Evolutionary conservation across 2,888 invertebrate genomes (phyloP).

Genomic region (Pristionchus exspectatus): DNA sequence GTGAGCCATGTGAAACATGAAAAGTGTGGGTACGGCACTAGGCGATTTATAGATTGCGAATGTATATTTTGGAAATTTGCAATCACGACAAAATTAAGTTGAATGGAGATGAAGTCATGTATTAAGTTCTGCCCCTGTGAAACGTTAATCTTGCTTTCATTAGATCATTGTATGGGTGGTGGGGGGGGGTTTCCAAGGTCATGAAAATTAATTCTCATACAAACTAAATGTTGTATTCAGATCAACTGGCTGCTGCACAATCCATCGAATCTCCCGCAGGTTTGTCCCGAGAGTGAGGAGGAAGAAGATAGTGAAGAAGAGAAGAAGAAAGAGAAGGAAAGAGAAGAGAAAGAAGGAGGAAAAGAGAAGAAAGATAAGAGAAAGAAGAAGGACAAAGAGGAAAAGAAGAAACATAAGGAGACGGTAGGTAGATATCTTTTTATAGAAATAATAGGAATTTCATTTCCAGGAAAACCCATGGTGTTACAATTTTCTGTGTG

Average conservation of each 20-base stretch:
- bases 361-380: slow-evolving; percentile 22
- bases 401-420: slow-evolving; percentile 14
- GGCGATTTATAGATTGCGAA: no score
- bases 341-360: slow-evolving; percentile 10
- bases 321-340: slow-evolving; percentile 20
- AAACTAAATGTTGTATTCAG: neutral
- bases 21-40: neutral
- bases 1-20: neutral
- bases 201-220: no score
- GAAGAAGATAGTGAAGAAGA: slow-evolving; percentile 22
- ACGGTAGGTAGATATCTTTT: neutral
- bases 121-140: no score
- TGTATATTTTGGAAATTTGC: no score
- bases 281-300: slow-evolving; percentile 44
- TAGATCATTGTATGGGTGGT: no score
- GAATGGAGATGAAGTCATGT: no score
- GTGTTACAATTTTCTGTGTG: no score
- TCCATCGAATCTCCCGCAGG: neutral
- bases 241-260: slow-evolving; percentile 18
- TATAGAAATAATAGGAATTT: no score
- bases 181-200: no score
- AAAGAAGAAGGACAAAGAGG: slow-evolving; percentile 41
- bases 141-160: no score
- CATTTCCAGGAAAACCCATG: no score
- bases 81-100: no score